Evolutionary conservation across 1,140 invertebrate genomes (phyloP).

Genomic region (Eurosta solidaginis): DNA sequence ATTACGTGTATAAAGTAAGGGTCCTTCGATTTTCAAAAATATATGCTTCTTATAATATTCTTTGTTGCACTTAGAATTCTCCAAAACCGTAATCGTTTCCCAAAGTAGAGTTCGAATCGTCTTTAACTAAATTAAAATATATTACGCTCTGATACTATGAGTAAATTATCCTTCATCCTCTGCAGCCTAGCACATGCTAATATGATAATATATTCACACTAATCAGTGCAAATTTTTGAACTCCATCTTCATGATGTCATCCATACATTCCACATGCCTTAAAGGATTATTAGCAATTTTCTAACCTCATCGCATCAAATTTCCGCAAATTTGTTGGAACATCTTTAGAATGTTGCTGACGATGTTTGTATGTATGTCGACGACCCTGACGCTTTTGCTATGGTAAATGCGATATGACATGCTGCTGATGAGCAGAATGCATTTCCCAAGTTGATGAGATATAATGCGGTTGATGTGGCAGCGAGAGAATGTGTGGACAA

Average conservation of each 20-base stretch:
- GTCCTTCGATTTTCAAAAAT: too few relatives aligned
- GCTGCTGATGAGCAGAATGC: constrained; percentile 11
- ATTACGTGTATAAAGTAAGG: too few relatives aligned
- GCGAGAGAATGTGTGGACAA: background rate
- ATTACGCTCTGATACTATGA: too few relatives aligned
- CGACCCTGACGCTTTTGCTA: background rate
- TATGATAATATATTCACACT: background rate
- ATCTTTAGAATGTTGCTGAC: background rate
- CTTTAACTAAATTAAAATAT: too few relatives aligned
- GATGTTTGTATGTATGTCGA: too few relatives aligned
- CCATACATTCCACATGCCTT: background rate
- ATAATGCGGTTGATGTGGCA: constrained; percentile 16
- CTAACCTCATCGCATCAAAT: constrained; percentile 8
- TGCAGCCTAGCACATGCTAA: too few relatives aligned
- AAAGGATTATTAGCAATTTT: constrained; percentile 24
- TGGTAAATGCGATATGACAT: background rate
- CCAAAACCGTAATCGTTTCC: too few relatives aligned
- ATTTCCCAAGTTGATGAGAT: constrained; percentile 17
- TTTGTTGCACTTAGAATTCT: too few relatives aligned
- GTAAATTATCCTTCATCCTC: too few relatives aligned
- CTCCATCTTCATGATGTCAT: background rate
- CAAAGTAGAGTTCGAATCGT: too few relatives aligned
- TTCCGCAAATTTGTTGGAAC: constrained; percentile 16
- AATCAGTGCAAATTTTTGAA: background rate
- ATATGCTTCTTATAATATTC: too few relatives aligned